Conservation (phyloP, 2,797 vertebrate genomes). For the Anabacerthia variegaticeps region DNA sequence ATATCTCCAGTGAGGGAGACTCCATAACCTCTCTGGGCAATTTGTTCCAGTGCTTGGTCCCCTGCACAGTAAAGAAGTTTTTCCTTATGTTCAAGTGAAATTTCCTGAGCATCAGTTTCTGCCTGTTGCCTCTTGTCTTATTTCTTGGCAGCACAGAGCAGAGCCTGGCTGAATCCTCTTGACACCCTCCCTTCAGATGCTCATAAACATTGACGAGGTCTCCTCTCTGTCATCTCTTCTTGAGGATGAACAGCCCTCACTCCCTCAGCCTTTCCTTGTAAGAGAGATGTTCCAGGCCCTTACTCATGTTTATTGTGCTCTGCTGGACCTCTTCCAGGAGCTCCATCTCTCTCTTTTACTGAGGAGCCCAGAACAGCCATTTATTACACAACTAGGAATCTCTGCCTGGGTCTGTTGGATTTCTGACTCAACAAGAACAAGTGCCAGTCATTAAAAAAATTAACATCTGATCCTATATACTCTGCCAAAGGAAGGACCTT, state of each 20-base stretch:
- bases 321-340: not conserved
- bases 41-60: accelerated
- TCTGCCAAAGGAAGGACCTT: not conserved
- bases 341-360: not conserved
- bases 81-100: not conserved
- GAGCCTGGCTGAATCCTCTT: not conserved
- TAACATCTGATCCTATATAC: not conserved
- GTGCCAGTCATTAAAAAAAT: not conserved
- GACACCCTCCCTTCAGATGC: not conserved
- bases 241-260: not conserved
- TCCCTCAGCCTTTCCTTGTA: not conserved
- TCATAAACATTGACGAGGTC: not conserved
- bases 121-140: not conserved
- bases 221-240: not conserved
- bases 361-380: not conserved
- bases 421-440: not conserved
- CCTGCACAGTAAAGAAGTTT: not conserved
- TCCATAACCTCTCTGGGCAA: not conserved
- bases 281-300: not conserved
- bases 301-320: not conserved
- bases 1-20: not conserved
- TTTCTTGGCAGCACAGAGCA: not conserved
- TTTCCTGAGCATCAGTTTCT: not conserved
- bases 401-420: not conserved
- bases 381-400: not conserved